Percentiles rank a stretch among this genome's conserved stretches.
These are phyloP conservation scores for Bombus affinis DNA, from an alignment of 1,140 invertebrate species.

Conservation along the genomic window DNA sequence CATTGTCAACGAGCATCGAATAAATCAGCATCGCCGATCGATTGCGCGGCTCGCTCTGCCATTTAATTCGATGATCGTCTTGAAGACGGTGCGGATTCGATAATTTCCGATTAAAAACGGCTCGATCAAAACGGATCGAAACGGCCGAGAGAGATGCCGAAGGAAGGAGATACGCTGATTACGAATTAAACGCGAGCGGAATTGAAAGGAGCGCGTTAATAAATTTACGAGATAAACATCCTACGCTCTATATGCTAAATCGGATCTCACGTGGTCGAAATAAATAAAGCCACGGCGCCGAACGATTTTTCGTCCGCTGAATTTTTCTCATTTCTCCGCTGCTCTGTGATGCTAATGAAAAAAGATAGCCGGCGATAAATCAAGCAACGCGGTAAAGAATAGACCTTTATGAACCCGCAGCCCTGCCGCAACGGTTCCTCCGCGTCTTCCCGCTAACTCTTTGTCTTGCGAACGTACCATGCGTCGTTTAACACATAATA, in stretches of 20 bases:
- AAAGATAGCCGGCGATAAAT: constrained; percentile 41
- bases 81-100: background rate
- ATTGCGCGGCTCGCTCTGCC: background rate
- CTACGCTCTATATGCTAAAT: background rate
- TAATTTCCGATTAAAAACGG: no score
- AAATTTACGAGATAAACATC: background rate
- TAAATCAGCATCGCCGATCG: constrained; percentile 18
- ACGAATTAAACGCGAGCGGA: no score
- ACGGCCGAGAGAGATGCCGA: no score
- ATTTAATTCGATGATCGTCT: background rate
- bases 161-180: no score
- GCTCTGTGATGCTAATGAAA: constrained; percentile 38
- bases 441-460: constrained; percentile 3
- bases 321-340: constrained; percentile 35
- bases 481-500: constrained; percentile 36
- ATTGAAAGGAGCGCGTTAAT: no score
- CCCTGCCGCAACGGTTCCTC: background rate
- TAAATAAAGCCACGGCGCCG: background rate
- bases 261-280: background rate
- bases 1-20: constrained; percentile 32
- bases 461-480: constrained; percentile 29
- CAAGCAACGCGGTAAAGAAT: constrained; percentile 32
- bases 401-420: constrained; percentile 20
- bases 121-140: no score
- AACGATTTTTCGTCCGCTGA: background rate